These are phyloP conservation scores for Petrophora chlorosata DNA, from an alignment of 2,888 invertebrate species.

Conservation along the genomic window DNA sequence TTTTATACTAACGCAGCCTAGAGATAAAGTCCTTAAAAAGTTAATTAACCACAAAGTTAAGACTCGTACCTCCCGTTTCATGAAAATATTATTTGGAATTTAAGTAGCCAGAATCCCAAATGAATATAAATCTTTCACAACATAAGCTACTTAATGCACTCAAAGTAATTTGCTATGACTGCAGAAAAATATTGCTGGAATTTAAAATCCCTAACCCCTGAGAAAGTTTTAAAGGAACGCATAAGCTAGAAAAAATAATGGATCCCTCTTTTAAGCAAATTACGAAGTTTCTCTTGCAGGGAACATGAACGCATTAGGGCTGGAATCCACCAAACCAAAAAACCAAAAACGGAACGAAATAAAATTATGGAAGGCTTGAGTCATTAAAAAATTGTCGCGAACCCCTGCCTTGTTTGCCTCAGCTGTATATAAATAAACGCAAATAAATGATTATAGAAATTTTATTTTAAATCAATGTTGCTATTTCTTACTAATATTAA, in stretches of 20 bases:
- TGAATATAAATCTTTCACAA: slow-evolving; percentile 40
- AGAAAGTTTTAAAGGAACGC: slow-evolving; percentile 23
- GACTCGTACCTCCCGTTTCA: too few relatives aligned
- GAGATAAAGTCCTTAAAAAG: too few relatives aligned
- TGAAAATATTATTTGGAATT: neutral
- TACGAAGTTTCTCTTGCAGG: slow-evolving; percentile 34
- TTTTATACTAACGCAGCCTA: too few relatives aligned
- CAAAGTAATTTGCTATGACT: slow-evolving; percentile 31
- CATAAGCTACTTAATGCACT: slow-evolving; percentile 33
- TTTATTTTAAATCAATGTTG: too few relatives aligned
- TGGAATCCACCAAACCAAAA: slow-evolving; percentile 5
- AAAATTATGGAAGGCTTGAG: too few relatives aligned
- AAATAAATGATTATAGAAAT: too few relatives aligned
- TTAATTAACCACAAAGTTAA: too few relatives aligned
- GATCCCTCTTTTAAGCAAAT: slow-evolving; percentile 34
- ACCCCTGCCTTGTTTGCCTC: too few relatives aligned
- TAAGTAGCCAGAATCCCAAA: neutral
- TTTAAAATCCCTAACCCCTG: slow-evolving; percentile 27
- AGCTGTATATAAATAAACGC: too few relatives aligned
- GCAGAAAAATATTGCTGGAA: slow-evolving; percentile 28
- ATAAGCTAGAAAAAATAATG: slow-evolving; percentile 37
- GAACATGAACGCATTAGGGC: slow-evolving; percentile 20
- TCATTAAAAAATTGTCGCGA: too few relatives aligned
- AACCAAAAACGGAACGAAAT: neutral
- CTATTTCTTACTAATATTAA: too few relatives aligned